Percentiles rank a stretch among this genome's conserved stretches.
Conservation (phyloP, 2,113 vertebrate genomes). For the Conger conger region DNA sequence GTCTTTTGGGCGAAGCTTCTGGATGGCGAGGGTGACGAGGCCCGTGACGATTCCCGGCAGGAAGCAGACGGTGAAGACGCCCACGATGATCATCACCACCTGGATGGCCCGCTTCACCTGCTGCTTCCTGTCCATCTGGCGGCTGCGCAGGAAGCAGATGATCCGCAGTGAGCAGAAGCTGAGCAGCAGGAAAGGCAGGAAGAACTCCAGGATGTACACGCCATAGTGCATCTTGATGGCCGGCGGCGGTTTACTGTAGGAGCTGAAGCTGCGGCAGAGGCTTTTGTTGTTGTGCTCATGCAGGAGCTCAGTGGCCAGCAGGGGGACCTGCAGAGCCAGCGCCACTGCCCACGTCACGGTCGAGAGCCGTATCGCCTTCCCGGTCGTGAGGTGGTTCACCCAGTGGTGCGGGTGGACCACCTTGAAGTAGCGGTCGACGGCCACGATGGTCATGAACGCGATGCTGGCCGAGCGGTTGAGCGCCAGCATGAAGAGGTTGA, state of each 20-base stretch:
- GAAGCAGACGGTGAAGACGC: conserved; percentile 65
- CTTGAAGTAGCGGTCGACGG: conserved; percentile 72
- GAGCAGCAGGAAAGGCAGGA: conserved; percentile 61
- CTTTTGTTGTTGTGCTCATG: conserved; percentile 21
- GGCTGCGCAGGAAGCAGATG: conserved; percentile 47
- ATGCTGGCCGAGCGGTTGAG: conserved; percentile 69
- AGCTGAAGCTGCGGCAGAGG: conserved; percentile 66
- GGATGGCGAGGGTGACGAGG: conserved; percentile 40
- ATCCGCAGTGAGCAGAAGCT: conserved; percentile 63
- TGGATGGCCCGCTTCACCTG: conserved; percentile 57
- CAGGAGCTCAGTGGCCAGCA: conserved; percentile 55
- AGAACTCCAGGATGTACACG: conserved; percentile 56
- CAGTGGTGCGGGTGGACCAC: conserved; percentile 66
- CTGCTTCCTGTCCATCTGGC: conserved; percentile 43
- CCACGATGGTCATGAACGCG: conserved; percentile 65
- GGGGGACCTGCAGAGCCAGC: conserved; percentile 56
- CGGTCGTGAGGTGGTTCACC: conserved; percentile 53
- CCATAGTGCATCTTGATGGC: conserved; percentile 52
- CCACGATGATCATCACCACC: conserved; percentile 53
- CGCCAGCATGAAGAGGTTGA: conserved; percentile 70
- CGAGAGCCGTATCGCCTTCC: conserved; percentile 36
- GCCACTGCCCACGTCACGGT: conserved; percentile 58
- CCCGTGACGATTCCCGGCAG: conserved; percentile 59
- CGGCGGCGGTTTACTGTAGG: conserved; percentile 40
- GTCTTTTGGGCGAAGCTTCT: conserved; percentile 23